Evolutionary conservation across 2,888 invertebrate genomes (phyloP), one percentile per base, ranked within the genome.

Genomic region (Acronicta alni): DNA sequence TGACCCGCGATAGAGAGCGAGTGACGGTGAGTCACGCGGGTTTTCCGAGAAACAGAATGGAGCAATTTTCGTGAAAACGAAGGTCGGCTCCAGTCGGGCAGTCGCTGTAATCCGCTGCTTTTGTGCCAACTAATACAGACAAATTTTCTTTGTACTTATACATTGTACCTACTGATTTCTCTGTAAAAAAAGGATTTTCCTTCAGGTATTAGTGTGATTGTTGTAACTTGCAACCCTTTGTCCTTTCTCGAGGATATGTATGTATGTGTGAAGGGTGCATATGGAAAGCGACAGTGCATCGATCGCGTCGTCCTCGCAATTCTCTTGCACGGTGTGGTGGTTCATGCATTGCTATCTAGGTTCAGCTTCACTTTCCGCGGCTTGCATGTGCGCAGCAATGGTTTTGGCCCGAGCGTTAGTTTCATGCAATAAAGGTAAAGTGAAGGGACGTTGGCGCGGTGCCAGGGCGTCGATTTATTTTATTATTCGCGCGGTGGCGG

Each of bases 401-500:
- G 81, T 79, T 72, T 67, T 67, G 51, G 73, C 57, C 70, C 57
- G 66, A 72, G 74, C 75, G 76, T 72, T 82, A 77, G 75, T 78
- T 79, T 83, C 81, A 73, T 69, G 75, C 76, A 83, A 83, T 84
- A 84, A 80, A 88, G 88, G 87, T 87, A 85, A 83, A 87, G 89
- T 89, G 89, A 91, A 90, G 90, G 90, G 91, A 87, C 87, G 82
- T 77, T 93, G 93, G 93, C 92, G 75, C 82, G 78, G 71, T 87
- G 93, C 94, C 94, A 93, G 87, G 72, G 81, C 85, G 88, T 87
- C 89, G 88, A 88, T 91, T 91, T 90, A 84, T 89, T 91, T 93
- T 93, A 93, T 93, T 92, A 91, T 92, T 90, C 92, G 89, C 89
- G 77, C 79, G 79, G 88, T 90, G 89, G 90, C 92, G 93, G 93